Evolutionary conservation across 2,113 vertebrate genomes (phyloP).

Genomic region (Athene noctua): DNA sequence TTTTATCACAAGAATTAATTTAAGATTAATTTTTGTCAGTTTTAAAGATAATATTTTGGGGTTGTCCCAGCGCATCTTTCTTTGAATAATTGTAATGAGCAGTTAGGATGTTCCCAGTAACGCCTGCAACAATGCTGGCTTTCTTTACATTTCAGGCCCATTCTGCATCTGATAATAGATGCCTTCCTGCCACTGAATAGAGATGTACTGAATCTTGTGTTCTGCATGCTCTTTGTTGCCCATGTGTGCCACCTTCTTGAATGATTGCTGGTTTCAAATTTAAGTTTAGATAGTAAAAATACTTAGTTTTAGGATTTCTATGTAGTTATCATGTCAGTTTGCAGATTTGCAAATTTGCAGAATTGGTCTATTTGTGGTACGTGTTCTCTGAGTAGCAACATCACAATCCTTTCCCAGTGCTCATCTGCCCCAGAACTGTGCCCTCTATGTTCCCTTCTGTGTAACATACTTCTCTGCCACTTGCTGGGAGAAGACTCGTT

Average conservation of each 20-base stretch:
- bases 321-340: background rate
- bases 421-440: background rate
- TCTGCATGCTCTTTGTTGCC: background rate
- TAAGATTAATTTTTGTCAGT: too few relatives aligned
- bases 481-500: background rate
- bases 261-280: background rate
- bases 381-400: background rate
- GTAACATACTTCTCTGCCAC: background rate
- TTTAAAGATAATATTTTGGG: background rate
- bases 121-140: background rate
- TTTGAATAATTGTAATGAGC: background rate
- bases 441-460: background rate
- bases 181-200: constrained; percentile 48
- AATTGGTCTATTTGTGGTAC: background rate
- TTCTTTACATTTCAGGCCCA: constrained; percentile 22
- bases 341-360: background rate
- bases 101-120: constrained; percentile 7
- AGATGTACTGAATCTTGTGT: background rate
- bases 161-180: constrained; percentile 49
- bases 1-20: too few relatives aligned
- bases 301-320: background rate
- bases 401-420: background rate
- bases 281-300: background rate
- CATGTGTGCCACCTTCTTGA: background rate
- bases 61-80: background rate